A percentile compares a stretch with the other conserved stretches of the same genome.
Evolutionary conservation across 1,140 invertebrate genomes (phyloP).

Genomic region (Aphidius gifuensis): DNA sequence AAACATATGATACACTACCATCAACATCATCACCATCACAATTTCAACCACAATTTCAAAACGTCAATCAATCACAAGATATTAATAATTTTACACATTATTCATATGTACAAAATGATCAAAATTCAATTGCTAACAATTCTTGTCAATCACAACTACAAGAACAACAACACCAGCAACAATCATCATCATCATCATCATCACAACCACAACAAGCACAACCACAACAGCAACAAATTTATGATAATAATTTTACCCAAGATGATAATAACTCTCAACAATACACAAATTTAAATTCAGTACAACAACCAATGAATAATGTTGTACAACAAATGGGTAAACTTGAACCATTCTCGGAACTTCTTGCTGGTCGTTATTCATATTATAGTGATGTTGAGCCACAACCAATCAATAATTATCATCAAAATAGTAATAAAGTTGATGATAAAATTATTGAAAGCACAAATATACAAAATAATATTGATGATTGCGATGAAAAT

Average conservation of each 20-base stretch:
- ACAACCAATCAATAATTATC: slow-evolving; percentile 36
- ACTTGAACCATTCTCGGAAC: slow-evolving; percentile 69
- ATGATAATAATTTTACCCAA: slow-evolving; percentile 43
- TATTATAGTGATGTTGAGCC: slow-evolving; percentile 52
- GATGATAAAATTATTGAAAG: slow-evolving; percentile 26
- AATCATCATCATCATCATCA: slow-evolving; percentile 29
- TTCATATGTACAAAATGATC: slow-evolving; percentile 33
- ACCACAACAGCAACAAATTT: slow-evolving; percentile 32
- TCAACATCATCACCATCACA: slow-evolving; percentile 44
- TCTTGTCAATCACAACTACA: no score
- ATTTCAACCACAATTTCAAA: slow-evolving; percentile 44
- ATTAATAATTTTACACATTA: slow-evolving; percentile 41
- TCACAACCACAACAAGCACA: slow-evolving; percentile 25
- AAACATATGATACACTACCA: slow-evolving; percentile 41
- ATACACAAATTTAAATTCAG: slow-evolving; percentile 53
- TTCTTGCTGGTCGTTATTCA: slow-evolving; percentile 61
- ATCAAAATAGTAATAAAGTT: slow-evolving; percentile 14
- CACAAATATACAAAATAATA: slow-evolving; percentile 28
- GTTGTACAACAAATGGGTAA: slow-evolving; percentile 60
- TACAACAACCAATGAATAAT: slow-evolving; percentile 48
- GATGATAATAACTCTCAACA: slow-evolving; percentile 45
- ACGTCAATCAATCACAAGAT: slow-evolving; percentile 23
- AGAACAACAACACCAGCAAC: not conserved
- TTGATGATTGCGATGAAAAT: slow-evolving; percentile 66
- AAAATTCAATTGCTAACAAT: no score